Evolutionary conservation across 2,888 invertebrate species (phyloP), one percentile per base, ranked within the genome.

Genomic region (Aleiodes leptofemur): DNA sequence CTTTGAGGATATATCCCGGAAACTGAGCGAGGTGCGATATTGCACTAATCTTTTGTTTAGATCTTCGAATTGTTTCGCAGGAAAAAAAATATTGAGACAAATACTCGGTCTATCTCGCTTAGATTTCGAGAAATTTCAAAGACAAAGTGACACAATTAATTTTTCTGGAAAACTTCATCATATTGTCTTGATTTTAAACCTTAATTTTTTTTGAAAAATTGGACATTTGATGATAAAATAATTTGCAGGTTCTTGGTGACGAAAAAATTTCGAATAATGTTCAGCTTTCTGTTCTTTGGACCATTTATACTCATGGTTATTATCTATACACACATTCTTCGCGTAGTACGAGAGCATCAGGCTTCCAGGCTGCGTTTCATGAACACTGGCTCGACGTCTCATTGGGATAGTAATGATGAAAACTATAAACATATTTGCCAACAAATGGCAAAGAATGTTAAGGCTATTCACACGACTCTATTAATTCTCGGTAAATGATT

Each of bases 401-500:
- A 75, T 13, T 76, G 81, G 13, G 76, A 77, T 69, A 68, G 76
- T 2, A 73, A 57, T 55, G 23, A 57, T 8, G 69, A 73, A 6
- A 23, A 72, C 48, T 69, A 77, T n/a, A 78, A 76, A n/a, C 78
- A 69, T 23, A 76, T 77, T 29, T 75, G 78, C 8, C 84, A 82
- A n/a, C 88, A 90, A 79, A 87, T 91, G 83, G 89, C 90, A 75
- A 89, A 90, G 16, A 91, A 91, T 78, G 88, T 91, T 72, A 92
- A 92, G 84, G 93, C 93, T 7, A 90, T 93, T 55, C 89, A 91
- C 80, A 94, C 94, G 0, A 94, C 94, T 0, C 87, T 93, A 48
- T 88, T 93, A 68, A 93, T 94, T 78, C 88, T 94, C 43, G 93
- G 93, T 83, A 56, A 61, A 72, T 73, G 7, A 8, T n/a, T 31